These are phyloP conservation scores for Zapornia atra DNA, from an alignment of 2,113 vertebrate genomes.

Conservation along the genomic window DNA sequence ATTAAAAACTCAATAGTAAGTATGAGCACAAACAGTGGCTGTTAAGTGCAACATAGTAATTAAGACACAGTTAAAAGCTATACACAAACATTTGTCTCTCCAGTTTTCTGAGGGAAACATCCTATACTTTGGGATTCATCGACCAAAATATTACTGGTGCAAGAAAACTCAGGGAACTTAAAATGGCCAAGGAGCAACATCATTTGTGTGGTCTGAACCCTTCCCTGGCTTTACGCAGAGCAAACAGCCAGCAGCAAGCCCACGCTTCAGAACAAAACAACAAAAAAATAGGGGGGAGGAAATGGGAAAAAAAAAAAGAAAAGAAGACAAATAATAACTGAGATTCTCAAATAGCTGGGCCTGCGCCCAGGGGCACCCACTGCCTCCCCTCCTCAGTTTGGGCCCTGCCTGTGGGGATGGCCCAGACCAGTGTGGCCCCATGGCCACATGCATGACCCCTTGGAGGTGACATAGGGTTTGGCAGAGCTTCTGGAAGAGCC, in stretches of 20 bases:
- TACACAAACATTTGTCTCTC: neutral
- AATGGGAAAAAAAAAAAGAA: no score
- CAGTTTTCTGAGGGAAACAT: neutral
- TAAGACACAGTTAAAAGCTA: neutral
- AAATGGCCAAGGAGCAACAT: neutral
- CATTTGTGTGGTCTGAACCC: neutral
- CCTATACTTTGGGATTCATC: neutral
- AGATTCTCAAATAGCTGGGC: neutral
- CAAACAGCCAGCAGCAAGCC: neutral
- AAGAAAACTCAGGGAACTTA: neutral
- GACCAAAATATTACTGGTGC: neutral
- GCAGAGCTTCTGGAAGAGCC: neutral
- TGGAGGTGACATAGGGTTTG: rapidly evolving
- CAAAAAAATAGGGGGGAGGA: no score
- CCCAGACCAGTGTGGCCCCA: neutral
- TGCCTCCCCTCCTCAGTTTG: neutral
- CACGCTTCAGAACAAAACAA: neutral
- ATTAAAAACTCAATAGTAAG: neutral
- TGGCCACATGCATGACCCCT: rapidly evolving
- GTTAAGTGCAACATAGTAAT: neutral
- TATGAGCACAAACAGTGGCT: neutral
- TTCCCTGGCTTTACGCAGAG: neutral
- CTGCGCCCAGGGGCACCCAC: neutral
- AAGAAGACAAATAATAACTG: neutral
- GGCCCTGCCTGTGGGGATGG: rapidly evolving